Evolutionary conservation across 2,888 invertebrate genomes (phyloP).

Genomic region (Labia minor): DNA sequence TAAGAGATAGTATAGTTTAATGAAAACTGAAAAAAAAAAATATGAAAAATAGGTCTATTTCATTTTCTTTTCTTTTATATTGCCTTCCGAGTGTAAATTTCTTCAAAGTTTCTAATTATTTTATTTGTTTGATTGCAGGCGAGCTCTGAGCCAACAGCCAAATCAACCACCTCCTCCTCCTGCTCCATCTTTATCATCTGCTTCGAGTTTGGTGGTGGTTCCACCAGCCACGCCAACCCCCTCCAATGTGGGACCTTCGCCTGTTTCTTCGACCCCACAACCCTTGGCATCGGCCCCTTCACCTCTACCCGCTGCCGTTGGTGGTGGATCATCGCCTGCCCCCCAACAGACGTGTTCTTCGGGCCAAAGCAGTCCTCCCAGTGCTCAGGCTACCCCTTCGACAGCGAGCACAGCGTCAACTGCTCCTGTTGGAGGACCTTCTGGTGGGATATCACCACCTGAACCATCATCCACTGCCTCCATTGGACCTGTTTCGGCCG

Average conservation of each 20-base stretch:
- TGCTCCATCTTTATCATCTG: slow-evolving; percentile 25
- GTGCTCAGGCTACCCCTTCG: slow-evolving; percentile 18
- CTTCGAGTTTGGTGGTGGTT: slow-evolving; percentile 30
- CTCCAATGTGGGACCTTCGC: slow-evolving; percentile 24
- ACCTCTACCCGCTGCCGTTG: slow-evolving; percentile 28
- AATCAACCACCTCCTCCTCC: slow-evolving; percentile 33
- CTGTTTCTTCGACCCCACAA: slow-evolving; percentile 25
- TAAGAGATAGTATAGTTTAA: too few species aligned
- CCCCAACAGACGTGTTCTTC: slow-evolving; percentile 23
- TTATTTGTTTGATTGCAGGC: slow-evolving; percentile 23
- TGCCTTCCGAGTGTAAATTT: too few species aligned
- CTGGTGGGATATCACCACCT: not conserved
- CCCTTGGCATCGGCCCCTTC: slow-evolving; percentile 28
- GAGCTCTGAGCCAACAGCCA: slow-evolving; percentile 26
- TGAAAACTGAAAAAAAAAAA: too few species aligned
- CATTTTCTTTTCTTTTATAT: too few species aligned
- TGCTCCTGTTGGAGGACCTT: not conserved
- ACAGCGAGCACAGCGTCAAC: slow-evolving; percentile 17
- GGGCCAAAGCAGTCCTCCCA: slow-evolving; percentile 22
- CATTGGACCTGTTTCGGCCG: not conserved
- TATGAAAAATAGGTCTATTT: too few species aligned
- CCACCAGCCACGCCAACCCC: slow-evolving; percentile 27
- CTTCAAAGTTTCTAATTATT: too few species aligned
- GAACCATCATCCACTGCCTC: not conserved
- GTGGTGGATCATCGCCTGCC: slow-evolving; percentile 23